Conservation (phyloP, 2,797 vertebrate genomes). For the Microctenopoma steveboyesi region DNA sequence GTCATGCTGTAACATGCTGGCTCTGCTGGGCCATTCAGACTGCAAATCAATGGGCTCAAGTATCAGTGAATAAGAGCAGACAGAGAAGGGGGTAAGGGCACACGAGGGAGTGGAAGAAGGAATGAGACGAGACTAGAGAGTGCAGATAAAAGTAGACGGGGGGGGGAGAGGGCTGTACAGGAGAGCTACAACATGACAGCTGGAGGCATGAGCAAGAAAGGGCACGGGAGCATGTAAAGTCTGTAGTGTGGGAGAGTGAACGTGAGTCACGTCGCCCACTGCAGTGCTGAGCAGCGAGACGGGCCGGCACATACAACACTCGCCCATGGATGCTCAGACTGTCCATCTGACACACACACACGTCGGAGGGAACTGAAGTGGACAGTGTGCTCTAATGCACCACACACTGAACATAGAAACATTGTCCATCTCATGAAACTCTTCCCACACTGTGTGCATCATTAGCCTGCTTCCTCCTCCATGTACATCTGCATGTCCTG, state of each 20-base stretch:
- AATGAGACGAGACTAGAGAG: slow-evolving; percentile 20
- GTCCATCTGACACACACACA: slow-evolving; percentile 44
- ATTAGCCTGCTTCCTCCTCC: slow-evolving; percentile 46
- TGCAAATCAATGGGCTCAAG: slow-evolving; percentile 75
- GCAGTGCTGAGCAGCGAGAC: slow-evolving; percentile 52
- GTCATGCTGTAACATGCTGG: slow-evolving; percentile 55
- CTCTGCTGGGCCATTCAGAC: slow-evolving; percentile 48
- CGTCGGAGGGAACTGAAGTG: slow-evolving; percentile 24
- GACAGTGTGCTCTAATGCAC: slow-evolving; percentile 39
- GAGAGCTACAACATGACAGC: slow-evolving; percentile 2
- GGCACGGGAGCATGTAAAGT: slow-evolving; percentile 10
- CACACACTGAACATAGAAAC: slow-evolving; percentile 4
- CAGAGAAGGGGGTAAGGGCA: slow-evolving; percentile 6
- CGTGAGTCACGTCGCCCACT: slow-evolving; percentile 57
- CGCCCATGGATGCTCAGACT: slow-evolving; percentile 41
- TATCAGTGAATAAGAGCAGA: slow-evolving; percentile 51
- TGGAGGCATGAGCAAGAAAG: slow-evolving; percentile 25
- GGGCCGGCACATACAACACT: slow-evolving; percentile 37
- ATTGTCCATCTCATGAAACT: slow-evolving; percentile 5
- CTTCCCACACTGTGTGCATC: slow-evolving; percentile 40
- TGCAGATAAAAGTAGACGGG: not conserved
- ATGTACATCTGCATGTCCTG: slow-evolving; percentile 66
- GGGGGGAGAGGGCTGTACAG: not conserved
- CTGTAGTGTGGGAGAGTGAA: slow-evolving; percentile 49
- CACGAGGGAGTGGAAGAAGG: slow-evolving; percentile 5